Evolutionary conservation across 2,888 invertebrate species (phyloP).

Genomic region (Antitype chi): DNA sequence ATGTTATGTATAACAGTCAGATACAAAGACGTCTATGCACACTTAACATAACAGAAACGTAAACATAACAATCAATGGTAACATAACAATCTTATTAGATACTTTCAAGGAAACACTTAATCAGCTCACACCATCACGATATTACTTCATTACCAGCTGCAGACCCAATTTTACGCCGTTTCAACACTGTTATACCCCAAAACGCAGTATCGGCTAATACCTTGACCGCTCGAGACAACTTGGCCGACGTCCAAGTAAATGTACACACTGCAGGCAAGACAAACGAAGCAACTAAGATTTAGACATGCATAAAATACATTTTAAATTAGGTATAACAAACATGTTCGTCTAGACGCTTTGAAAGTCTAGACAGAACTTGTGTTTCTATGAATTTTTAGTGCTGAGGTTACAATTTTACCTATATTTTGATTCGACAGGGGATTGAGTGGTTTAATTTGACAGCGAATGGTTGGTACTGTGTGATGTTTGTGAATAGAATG

Average conservation of each 20-base stretch:
- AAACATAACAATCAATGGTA: neutral
- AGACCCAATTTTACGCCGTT: constrained; percentile 50
- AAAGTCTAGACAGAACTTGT: constrained; percentile 62
- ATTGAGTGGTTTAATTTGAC: constrained; percentile 41
- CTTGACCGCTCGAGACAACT: constrained; percentile 64
- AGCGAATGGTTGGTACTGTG: constrained; percentile 33
- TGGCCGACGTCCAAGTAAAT: constrained; percentile 67
- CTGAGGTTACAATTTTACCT: constrained; percentile 51
- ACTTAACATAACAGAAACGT: neutral
- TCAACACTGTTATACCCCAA: constrained; percentile 53
- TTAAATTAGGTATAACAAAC: constrained; percentile 67
- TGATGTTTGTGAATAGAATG: constrained; percentile 11
- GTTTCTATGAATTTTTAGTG: constrained; percentile 58
- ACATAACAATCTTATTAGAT: neutral
- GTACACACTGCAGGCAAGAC: constrained; percentile 64
- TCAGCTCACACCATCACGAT: constrained; percentile 26
- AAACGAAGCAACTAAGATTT: constrained; percentile 69
- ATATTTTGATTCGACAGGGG: constrained; percentile 40
- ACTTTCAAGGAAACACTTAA: constrained; percentile 18
- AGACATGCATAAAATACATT: constrained; percentile 73
- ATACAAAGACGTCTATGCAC: no score
- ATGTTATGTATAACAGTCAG: no score
- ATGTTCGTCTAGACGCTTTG: constrained; percentile 58
- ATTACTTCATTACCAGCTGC: constrained; percentile 43
- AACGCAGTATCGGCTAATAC: constrained; percentile 62